Conservation (phyloP, 2,797 vertebrate genomes). For the Aeoliscus strigatus region DNA sequence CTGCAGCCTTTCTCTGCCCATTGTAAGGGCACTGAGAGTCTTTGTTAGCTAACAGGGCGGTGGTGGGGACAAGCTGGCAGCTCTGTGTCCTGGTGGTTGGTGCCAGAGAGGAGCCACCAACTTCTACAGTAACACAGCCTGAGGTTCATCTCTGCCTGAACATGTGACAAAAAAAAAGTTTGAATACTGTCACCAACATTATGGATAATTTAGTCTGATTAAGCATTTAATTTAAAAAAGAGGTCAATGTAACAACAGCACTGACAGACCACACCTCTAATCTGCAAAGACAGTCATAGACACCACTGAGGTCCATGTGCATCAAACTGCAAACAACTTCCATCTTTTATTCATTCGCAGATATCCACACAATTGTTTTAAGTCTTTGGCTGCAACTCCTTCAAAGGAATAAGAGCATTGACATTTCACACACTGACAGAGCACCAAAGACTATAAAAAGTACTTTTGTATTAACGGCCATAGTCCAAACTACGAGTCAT, state of each 20-base stretch:
- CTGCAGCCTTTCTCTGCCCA: conserved; percentile 34
- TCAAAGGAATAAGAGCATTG: no score
- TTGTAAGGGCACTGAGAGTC: conserved; percentile 69
- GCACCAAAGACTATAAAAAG: no score
- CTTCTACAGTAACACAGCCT: conserved; percentile 30
- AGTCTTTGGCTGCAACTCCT: no score
- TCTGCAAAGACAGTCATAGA: background rate
- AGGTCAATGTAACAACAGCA: background rate
- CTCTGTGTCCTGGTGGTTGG: conserved; percentile 42
- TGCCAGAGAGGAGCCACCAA: conserved; percentile 50
- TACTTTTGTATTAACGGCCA: background rate
- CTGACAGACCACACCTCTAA: background rate
- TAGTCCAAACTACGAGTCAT: background rate
- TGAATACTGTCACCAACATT: conserved; percentile 21
- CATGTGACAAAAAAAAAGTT: conserved; percentile 12
- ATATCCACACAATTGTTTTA: no score
- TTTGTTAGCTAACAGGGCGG: conserved; percentile 69
- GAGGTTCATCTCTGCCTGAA: conserved; percentile 35
- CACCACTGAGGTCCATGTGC: background rate
- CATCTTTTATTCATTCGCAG: no score
- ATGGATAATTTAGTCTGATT: conserved; percentile 17
- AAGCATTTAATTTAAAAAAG: conserved; percentile 20
- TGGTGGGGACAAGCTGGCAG: conserved; percentile 58
- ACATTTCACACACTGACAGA: no score
- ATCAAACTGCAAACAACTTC: no score